Evolutionary conservation across 2,797 vertebrate species (phyloP).

Genomic region (Enteromius mattozi): DNA sequence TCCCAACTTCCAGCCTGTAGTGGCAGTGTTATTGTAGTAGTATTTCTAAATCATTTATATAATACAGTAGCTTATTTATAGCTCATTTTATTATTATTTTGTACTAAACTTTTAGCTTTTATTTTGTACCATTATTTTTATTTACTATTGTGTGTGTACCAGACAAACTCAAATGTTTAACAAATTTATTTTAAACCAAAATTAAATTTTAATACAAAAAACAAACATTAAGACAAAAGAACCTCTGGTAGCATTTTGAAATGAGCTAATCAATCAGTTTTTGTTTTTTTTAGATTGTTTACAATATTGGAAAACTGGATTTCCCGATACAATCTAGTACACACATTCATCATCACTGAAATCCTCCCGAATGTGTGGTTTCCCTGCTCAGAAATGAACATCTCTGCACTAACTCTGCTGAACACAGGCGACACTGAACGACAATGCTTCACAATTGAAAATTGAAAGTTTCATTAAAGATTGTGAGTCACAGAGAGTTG

Average conservation of each 20-base stretch:
- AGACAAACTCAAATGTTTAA: no score
- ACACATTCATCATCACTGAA: background rate
- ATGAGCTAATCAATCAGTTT: background rate
- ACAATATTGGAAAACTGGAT: background rate
- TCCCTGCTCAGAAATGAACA: background rate
- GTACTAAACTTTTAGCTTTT: no score
- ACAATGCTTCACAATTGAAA: conserved; percentile 6
- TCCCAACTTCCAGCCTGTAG: background rate
- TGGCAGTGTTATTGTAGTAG: background rate
- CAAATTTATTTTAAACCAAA: no score
- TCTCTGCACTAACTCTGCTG: background rate
- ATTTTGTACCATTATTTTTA: no score
- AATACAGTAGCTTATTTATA: background rate
- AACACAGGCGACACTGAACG: background rate
- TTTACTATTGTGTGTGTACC: no score
- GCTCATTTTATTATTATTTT: background rate
- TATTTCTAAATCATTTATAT: background rate
- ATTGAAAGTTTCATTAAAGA: conserved; percentile 27
- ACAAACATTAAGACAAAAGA: background rate
- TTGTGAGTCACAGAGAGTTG: conserved; percentile 21
- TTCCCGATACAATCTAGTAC: background rate
- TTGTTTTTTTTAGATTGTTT: background rate
- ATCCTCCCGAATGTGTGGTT: background rate
- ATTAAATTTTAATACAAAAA: no score
- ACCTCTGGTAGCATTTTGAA: background rate